Percentiles rank a stretch among this genome's conserved stretches.
Conservation (phyloP, 2,113 vertebrate species). For the Cynopterus brachyotis region DNA sequence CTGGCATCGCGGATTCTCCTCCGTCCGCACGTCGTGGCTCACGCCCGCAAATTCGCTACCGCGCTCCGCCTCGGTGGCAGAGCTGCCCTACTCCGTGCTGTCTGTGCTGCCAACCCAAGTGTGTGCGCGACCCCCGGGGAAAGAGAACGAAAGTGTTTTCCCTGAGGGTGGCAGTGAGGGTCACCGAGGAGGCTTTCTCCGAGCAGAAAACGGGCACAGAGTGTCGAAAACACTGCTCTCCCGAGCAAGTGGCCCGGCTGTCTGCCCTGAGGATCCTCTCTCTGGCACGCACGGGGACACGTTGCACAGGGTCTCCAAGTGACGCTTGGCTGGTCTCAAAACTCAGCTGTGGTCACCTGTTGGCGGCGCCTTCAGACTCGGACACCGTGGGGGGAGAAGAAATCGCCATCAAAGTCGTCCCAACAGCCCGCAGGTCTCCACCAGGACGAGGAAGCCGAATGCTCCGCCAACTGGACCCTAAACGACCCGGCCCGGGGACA, state of each 20-base stretch:
- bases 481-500: background rate
- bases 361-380: constrained; percentile 45
- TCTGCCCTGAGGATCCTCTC: background rate
- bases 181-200: background rate
- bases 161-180: constrained; percentile 43
- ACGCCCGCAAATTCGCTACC: background rate
- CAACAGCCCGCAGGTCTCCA: background rate
- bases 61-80: background rate
- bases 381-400: background rate
- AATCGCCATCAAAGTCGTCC: background rate
- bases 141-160: constrained; percentile 49
- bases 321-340: constrained; percentile 33
- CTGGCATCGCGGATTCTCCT: no score
- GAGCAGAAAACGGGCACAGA: constrained; percentile 60
- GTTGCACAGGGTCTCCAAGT: background rate
- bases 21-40: no score
- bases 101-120: background rate
- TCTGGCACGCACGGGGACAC: background rate
- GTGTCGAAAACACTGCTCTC: constrained; percentile 41
- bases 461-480: background rate
- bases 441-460: constrained; percentile 3
- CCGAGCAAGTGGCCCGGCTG: constrained; percentile 55
- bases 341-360: background rate
- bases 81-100: background rate
- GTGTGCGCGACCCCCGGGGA: background rate